Evolutionary conservation across 2,888 invertebrate genomes (phyloP), one percentile per base, ranked within the genome.

Genomic region (Drosophila cognata): DNA sequence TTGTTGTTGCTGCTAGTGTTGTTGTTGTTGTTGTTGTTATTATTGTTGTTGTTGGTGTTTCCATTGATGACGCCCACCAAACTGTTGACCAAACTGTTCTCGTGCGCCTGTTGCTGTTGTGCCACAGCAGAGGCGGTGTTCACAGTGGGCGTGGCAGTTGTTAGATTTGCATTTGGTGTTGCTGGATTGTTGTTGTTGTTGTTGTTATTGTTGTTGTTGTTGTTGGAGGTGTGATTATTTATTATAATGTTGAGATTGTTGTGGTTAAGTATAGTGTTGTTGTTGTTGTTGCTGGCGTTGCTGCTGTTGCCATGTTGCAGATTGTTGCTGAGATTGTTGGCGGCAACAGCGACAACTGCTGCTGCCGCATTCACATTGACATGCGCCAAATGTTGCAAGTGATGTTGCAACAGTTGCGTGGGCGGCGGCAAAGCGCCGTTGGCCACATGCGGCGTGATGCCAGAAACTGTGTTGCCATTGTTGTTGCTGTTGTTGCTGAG

Each of bases 391-490:
- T 93, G 93, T 74, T 93, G 93, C 86, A 93, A 83, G 69, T 93
- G 93, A 90, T 93, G 93, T 81, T 93, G 93, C 83, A 93, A 79
- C 83, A 93, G 69, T 74, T 93, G 93, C 73, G 92, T 93, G 74
- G 92, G 91, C 60, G 93, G 92, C 38, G 93, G 92, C 83, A 93
- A 67, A 11, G 68, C 46, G 10, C 79, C 79, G 59, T 84, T 87
- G 29, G 70, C 77, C 56, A 74, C 84, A 72, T 67, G 78, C 56
- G 74, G 43, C 28, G 35, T 43, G 48, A 69, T 82, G 67, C 69
- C 71, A 53, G 71, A 82, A 88, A 62, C 79, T 74, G 69, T 69
- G 71, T 36, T 88, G 75, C 33, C 69, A 64, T 6, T 80, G 84
- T 1, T 85, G 70, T 61, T 88, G 78, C 62, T 70, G 86, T 74